Percentiles rank a stretch among this genome's conserved stretches.
These are phyloP conservation scores for Xenops minutus DNA, from an alignment of 2,797 vertebrate species.

Conservation along the genomic window DNA sequence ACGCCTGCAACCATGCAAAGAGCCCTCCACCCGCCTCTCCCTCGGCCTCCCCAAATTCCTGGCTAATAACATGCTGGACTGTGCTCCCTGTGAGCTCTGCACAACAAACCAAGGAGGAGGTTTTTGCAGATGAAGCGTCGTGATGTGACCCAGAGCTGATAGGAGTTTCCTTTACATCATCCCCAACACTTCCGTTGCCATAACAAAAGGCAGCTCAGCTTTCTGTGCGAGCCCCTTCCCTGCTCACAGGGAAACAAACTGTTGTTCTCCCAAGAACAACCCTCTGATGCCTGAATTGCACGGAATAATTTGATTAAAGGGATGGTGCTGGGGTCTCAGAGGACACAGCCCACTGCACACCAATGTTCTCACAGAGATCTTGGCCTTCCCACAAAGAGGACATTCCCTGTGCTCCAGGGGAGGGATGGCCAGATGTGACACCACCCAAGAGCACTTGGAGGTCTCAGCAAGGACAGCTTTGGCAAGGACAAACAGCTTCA, in stretches of 20 bases:
- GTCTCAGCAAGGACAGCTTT: not conserved
- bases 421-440: not conserved
- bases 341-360: not conserved
- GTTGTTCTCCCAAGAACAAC: not conserved
- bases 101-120: not conserved
- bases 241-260: not conserved
- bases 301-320: not conserved
- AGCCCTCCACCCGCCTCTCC: not conserved
- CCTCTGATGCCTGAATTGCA: not conserved
- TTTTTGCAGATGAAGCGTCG: not conserved
- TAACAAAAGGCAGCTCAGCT: constrained; percentile 50
- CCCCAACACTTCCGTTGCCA: constrained; percentile 54
- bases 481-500: not conserved
- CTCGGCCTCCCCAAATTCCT: constrained; percentile 36
- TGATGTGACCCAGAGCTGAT: constrained; percentile 49
- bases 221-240: not conserved
- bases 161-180: constrained; percentile 63
- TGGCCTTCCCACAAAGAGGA: not conserved
- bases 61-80: constrained; percentile 9
- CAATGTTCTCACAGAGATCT: not conserved
- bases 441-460: not conserved
- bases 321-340: not conserved
- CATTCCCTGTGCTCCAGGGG: not conserved
- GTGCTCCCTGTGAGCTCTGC: constrained; percentile 30
- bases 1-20: not conserved